Evolutionary conservation across 2,888 invertebrate species (phyloP).

Genomic region (Amblyteles armatorius): DNA sequence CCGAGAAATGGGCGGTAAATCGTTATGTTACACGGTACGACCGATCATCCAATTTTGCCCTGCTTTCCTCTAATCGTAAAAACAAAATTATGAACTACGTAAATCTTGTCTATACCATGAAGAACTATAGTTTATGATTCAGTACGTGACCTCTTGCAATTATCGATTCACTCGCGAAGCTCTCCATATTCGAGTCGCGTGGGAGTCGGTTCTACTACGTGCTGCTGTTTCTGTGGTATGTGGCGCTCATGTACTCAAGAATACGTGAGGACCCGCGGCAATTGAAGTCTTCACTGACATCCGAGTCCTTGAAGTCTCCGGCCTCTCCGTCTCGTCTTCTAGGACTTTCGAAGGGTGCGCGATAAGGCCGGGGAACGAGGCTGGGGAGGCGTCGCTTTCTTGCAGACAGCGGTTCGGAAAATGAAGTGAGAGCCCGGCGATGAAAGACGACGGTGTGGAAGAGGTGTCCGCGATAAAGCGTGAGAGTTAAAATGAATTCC

Average conservation of each 20-base stretch:
- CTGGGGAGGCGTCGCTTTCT: neutral
- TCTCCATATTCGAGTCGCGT: conserved; percentile 20
- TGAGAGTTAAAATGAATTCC: conserved; percentile 52
- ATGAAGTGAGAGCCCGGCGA: conserved; percentile 20
- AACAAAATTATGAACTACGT: neutral
- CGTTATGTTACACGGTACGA: neutral
- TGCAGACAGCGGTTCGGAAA: conserved; percentile 10
- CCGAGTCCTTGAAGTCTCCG: conserved; percentile 14
- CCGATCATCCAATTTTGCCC: neutral
- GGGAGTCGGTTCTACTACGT: conserved; percentile 22
- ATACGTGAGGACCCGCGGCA: conserved; percentile 31
- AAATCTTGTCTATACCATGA: neutral
- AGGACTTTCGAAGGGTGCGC: conserved; percentile 21
- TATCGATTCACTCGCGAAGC: conserved; percentile 13
- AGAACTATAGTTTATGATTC: conserved; percentile 2
- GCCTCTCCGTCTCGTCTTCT: neutral
- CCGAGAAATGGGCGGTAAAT: conserved; percentile 34
- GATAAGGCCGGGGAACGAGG: neutral
- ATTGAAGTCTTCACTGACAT: conserved; percentile 12
- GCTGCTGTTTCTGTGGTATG: conserved; percentile 7
- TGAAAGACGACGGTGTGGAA: conserved; percentile 31
- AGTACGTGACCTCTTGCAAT: conserved; percentile 8
- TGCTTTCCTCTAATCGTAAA: neutral
- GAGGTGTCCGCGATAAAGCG: conserved; percentile 44
- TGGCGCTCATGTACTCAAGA: conserved; percentile 22